Evolutionary conservation across 2,888 invertebrate genomes (phyloP), one percentile per base, ranked within the genome.

Genomic region (Hydrotaea diabolus): DNA sequence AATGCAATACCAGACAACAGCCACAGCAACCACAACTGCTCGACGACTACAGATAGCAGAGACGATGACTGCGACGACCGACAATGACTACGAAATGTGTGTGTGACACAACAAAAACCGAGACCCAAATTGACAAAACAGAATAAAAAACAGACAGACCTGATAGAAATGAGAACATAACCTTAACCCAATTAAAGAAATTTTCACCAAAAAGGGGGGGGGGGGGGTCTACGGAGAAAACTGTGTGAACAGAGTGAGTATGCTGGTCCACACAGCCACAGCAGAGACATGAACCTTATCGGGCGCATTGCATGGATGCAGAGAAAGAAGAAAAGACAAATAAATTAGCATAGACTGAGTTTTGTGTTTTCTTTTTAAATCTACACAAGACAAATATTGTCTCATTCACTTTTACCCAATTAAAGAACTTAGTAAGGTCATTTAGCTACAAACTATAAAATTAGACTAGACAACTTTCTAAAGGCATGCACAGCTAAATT

Each of bases 151-250:
- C 74, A 36, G 74, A 62, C 43, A 74, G 46, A 59, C 31, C 15
- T 19, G 39, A 77, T 2, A 43, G n/a, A 64, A 36, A 80, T 15
- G 31, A 17, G 49, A 77, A 79, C 59, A 46, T 85, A 82, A 85
- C 85, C 85, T 85, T 85, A 82, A 64, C 85, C 85, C 80, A 82
- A 85, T 82, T 85, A 85, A n/a, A 82, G 9, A 15, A 80, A 77
- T 74, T 76, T 79, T 78, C 78, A 76, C 82, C 82, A 79, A 80
- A 83, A 31, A 4, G 46, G n/a, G n/a, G n/a, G n/a, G n/a, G n/a
- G n/a, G n/a, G n/a, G n/a, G 36, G 77, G 73, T 53, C 71, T 17
- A 43, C 39, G 11, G 17, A 55, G 19, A n/a, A 23, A 64, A 53
- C 7, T 11, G 53, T 31, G 9, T 39, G 39, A 13, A 13, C 13